Conservation (phyloP, 2,888 invertebrate genomes). For the Tromatobia lineatoria region DNA sequence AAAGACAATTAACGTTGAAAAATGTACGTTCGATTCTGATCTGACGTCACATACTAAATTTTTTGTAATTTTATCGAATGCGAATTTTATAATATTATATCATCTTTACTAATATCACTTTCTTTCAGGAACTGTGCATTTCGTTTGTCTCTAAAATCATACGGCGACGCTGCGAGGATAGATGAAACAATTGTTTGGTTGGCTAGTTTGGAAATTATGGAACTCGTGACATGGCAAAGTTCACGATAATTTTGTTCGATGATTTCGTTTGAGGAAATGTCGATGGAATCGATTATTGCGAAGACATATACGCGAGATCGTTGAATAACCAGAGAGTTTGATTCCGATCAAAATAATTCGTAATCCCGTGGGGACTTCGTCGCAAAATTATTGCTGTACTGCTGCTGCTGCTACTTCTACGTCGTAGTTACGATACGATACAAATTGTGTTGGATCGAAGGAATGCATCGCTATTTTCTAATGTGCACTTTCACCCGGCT, state of each 20-base stretch:
- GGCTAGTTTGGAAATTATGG: background rate
- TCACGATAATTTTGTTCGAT: constrained; percentile 6
- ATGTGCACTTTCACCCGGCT: constrained; percentile 71
- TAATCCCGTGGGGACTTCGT: constrained; percentile 42
- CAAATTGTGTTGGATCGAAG: constrained; percentile 70
- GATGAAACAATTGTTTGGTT: constrained; percentile 29
- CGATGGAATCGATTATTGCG: constrained; percentile 30
- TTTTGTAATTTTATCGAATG: too few species aligned
- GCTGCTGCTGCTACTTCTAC: constrained; percentile 30
- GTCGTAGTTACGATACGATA: constrained; percentile 68
- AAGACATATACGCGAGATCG: constrained; percentile 1
- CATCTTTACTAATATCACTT: too few species aligned
- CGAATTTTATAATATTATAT: too few species aligned
- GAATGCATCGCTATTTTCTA: constrained; percentile 72
- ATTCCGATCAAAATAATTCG: constrained; percentile 40
- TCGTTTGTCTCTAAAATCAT: too few species aligned
- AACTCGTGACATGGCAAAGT: constrained; percentile 27
- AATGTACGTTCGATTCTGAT: too few species aligned
- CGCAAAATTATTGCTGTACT: constrained; percentile 49
- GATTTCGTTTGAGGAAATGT: constrained; percentile 22
- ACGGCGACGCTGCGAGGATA: background rate
- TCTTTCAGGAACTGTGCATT: too few species aligned
- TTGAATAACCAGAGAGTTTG: constrained; percentile 35
- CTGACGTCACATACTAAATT: too few species aligned
- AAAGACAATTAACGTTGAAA: too few species aligned